Conservation (phyloP, 2,113 vertebrate genomes). For the Oryctolagus cuniculus region DNA sequence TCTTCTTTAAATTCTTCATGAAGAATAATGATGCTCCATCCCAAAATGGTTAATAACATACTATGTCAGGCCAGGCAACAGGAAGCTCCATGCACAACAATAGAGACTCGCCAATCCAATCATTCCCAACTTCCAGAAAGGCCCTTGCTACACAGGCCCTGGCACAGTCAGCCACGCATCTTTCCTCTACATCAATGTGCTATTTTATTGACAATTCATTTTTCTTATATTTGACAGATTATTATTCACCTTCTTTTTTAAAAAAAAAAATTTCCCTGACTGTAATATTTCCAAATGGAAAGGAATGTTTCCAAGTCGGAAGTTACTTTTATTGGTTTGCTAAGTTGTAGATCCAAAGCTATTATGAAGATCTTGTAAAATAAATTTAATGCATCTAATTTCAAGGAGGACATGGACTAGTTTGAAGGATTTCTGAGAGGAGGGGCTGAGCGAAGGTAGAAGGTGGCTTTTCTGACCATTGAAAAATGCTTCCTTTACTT, state of each 20-base stretch:
- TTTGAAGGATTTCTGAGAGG: constrained; percentile 68
- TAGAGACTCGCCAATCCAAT: constrained; percentile 73
- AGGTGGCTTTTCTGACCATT: constrained; percentile 65
- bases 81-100: constrained; percentile 75
- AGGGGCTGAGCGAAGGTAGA: background rate
- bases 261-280: constrained; percentile 67
- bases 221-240: constrained; percentile 82
- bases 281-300: constrained; percentile 81
- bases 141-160: constrained; percentile 64
- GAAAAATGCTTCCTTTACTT: constrained; percentile 69
- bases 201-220: constrained; percentile 83
- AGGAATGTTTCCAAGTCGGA: constrained; percentile 76
- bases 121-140: constrained; percentile 73
- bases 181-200: constrained; percentile 71
- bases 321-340: constrained; percentile 79
- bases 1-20: constrained; percentile 89
- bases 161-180: constrained; percentile 71
- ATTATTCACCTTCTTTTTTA: constrained; percentile 81
- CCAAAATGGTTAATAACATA: constrained; percentile 84
- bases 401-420: constrained; percentile 42
- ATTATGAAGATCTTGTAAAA: constrained; percentile 59
- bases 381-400: constrained; percentile 82
- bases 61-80: constrained; percentile 79
- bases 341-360: constrained; percentile 65
- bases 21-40: constrained; percentile 75